Conservation (phyloP, 2,113 vertebrate species). For the Nesospiza acunhae region DNA sequence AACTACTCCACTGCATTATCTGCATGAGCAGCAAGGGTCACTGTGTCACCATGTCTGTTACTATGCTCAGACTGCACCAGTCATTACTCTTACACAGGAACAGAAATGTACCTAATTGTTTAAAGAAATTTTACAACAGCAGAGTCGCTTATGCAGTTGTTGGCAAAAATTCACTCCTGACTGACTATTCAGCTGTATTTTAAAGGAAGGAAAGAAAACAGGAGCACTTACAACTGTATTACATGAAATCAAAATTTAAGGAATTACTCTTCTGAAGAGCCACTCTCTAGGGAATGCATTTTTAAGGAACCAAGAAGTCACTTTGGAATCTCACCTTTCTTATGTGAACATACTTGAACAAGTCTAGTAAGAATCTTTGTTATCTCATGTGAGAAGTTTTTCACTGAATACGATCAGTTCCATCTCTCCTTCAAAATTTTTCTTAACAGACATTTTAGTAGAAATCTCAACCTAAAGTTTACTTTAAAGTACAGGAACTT, state of each 20-base stretch:
- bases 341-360: neutral
- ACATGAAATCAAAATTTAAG: neutral
- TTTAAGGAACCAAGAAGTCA: neutral
- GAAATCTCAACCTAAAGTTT: neutral
- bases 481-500: neutral
- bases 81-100: neutral
- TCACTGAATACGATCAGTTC: neutral
- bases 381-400: neutral
- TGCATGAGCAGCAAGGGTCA: neutral
- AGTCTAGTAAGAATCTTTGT: neutral
- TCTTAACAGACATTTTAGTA: neutral
- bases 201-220: neutral
- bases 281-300: neutral
- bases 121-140: neutral
- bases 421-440: neutral
- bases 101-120: neutral
- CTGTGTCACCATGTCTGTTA: neutral
- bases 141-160: neutral
- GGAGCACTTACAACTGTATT: neutral
- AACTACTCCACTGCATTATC: neutral
- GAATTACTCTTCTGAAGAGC: neutral
- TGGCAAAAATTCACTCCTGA: neutral
- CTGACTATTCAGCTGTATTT: neutral
- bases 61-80: neutral
- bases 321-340: neutral